phyloP scores from a whole-genome alignment of 1,140 invertebrate species.

The Saccostrea echinata region DNA sequence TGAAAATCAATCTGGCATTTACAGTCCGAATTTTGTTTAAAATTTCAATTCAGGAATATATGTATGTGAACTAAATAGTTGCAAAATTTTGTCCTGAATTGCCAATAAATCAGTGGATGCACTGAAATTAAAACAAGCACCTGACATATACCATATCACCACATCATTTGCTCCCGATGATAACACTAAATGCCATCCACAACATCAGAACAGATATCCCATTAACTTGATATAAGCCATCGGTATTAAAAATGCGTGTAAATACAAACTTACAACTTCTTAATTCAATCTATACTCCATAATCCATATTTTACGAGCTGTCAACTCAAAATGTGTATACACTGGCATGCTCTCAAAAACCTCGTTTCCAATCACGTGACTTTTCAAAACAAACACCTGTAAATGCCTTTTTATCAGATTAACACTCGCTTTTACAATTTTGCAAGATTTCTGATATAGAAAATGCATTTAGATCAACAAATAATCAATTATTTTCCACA shows the following conservation, averaged over 20 bases:
- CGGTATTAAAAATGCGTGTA: background rate
- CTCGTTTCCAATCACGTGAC: slow-evolving; percentile 77
- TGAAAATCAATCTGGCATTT: too few relatives aligned
- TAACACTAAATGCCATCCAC: too few relatives aligned
- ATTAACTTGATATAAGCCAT: background rate
- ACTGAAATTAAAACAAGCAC: background rate
- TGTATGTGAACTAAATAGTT: too few relatives aligned
- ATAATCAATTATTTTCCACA: background rate
- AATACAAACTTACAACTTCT: background rate
- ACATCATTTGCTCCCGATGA: too few relatives aligned
- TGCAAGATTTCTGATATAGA: background rate
- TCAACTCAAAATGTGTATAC: slow-evolving; percentile 7
- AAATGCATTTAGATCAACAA: background rate
- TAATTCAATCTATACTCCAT: background rate
- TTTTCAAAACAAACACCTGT: slow-evolving; percentile 38
- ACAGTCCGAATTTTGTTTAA: too few relatives aligned
- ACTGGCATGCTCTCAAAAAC: slow-evolving; percentile 50
- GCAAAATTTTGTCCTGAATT: too few relatives aligned
- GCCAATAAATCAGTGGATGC: too few relatives aligned
- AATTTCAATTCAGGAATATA: too few relatives aligned
- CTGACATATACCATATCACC: too few relatives aligned
- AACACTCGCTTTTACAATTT: background rate
- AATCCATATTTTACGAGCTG: background rate
- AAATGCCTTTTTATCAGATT: slow-evolving; percentile 11
- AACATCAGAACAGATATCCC: too few relatives aligned